A percentile compares a stretch with the other conserved stretches of the same genome.
These are phyloP conservation scores for Drosophila lacertosa DNA, from an alignment of 1,140 invertebrate species.

Conservation along the genomic window DNA sequence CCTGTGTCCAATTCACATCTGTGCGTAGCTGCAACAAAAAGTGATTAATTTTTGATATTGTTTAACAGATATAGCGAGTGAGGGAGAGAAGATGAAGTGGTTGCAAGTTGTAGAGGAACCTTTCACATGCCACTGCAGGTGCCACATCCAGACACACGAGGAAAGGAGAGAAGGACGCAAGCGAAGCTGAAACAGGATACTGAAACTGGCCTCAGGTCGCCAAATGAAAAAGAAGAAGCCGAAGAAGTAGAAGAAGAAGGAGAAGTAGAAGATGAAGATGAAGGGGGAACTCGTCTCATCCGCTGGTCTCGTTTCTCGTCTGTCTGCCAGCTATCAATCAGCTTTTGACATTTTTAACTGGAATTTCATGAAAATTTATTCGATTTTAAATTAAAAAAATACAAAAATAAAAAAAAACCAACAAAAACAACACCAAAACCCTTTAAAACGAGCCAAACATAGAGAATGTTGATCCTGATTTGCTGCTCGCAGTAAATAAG, in stretches of 20 bases:
- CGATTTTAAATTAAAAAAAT: slow-evolving; percentile 79
- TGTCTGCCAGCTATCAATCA: slow-evolving; percentile 82
- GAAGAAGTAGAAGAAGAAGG: slow-evolving; percentile 1
- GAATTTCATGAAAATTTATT: slow-evolving; percentile 82
- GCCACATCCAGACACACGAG: slow-evolving; percentile 30
- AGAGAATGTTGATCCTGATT: slow-evolving; percentile 39
- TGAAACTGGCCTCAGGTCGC: slow-evolving; percentile 47
- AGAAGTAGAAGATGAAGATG: no score
- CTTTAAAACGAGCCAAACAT: slow-evolving; percentile 3
- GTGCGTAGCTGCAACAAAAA: slow-evolving; percentile 71
- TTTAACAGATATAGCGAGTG: slow-evolving; percentile 51
- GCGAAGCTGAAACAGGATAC: slow-evolving; percentile 67
- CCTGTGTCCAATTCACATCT: slow-evolving; percentile 28
- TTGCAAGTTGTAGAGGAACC: background rate
- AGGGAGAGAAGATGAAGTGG: background rate
- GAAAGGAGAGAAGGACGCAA: slow-evolving; percentile 10
- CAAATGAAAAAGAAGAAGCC: no score
- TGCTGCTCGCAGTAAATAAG: background rate
- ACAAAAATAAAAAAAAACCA: slow-evolving; percentile 17
- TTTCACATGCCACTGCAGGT: slow-evolving; percentile 50
- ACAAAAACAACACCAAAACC: slow-evolving; percentile 8
- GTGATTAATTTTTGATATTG: slow-evolving; percentile 83
- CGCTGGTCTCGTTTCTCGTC: slow-evolving; percentile 7
- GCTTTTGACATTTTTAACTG: slow-evolving; percentile 82
- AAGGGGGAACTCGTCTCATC: slow-evolving; percentile 4